Conservation (phyloP, 2,113 vertebrate species). For the Trematomus loennbergii region DNA sequence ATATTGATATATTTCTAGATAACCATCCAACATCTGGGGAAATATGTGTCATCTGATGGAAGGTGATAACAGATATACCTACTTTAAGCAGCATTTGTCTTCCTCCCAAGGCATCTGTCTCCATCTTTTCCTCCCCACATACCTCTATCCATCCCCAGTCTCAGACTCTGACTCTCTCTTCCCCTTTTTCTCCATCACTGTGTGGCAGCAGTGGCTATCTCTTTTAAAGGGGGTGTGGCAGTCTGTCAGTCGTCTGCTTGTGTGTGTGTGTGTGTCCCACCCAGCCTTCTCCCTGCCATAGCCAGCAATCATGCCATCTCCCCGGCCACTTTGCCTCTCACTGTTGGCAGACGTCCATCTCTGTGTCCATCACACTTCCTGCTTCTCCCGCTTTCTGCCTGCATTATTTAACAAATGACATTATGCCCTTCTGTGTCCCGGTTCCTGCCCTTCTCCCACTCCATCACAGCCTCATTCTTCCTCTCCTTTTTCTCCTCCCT, state of each 20-base stretch:
- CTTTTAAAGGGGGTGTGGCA: constrained; percentile 60
- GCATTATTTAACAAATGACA: constrained; percentile 78
- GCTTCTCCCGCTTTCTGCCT: constrained; percentile 38
- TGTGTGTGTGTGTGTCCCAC: constrained; percentile 43
- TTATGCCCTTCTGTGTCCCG: constrained; percentile 52
- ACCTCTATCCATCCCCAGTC: constrained; percentile 41
- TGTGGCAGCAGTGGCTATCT: constrained; percentile 42
- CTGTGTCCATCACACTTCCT: constrained; percentile 48
- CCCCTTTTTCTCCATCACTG: constrained; percentile 11
- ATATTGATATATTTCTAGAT: not conserved
- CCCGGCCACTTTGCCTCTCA: constrained; percentile 39
- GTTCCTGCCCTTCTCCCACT: constrained; percentile 34
- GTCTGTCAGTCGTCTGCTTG: constrained; percentile 42
- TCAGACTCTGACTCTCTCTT: not conserved
- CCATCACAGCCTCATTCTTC: constrained; percentile 30
- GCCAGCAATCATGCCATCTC: constrained; percentile 40
- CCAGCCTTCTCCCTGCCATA: constrained; percentile 51
- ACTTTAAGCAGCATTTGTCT: not conserved
- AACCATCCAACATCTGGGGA: constrained; percentile 26
- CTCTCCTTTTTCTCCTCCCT: constrained; percentile 25
- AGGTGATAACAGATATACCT: constrained; percentile 10
- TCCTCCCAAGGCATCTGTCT: constrained; percentile 8
- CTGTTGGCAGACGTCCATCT: constrained; percentile 59
- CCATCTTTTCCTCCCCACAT: constrained; percentile 13
- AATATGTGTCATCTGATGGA: not conserved